These are phyloP conservation scores for Hippocampus barbouri DNA, from an alignment of 2,113 vertebrate genomes.

Conservation along the genomic window DNA sequence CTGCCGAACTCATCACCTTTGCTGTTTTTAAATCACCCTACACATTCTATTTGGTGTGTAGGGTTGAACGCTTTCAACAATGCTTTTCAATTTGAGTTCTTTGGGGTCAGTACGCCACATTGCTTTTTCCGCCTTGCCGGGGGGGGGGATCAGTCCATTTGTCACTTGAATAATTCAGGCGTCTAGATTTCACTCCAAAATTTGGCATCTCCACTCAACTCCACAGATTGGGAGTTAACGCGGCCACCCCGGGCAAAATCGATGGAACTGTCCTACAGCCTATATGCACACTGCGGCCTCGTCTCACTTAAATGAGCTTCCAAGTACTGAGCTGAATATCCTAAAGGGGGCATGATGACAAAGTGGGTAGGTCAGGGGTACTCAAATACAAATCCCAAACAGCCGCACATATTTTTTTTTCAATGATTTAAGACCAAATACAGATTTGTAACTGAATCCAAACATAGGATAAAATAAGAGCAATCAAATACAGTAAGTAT, in stretches of 20 bases:
- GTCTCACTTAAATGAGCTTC: background rate
- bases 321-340: constrained; percentile 20
- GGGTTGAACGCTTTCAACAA: background rate
- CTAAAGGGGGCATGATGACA: background rate
- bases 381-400: too few relatives aligned
- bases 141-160: constrained; percentile 39
- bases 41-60: background rate
- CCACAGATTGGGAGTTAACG: constrained; percentile 29
- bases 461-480: too few relatives aligned
- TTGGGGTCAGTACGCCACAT: constrained; percentile 8
- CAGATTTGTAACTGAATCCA: background rate
- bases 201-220: constrained; percentile 16
- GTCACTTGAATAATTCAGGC: constrained; percentile 58
- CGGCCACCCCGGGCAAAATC: background rate
- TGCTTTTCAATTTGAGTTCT: constrained; percentile 13
- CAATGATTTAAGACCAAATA: background rate
- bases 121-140: constrained; percentile 27
- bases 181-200: constrained; percentile 35
- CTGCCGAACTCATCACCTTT: constrained; percentile 37
- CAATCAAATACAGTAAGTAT: too few relatives aligned
- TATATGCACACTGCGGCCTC: background rate
- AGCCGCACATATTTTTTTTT: too few relatives aligned
- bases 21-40: background rate
- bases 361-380: background rate
- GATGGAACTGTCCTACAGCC: background rate